A percentile compares a stretch with the other conserved stretches of the same genome.
phyloP scores from a whole-genome alignment of 2,888 invertebrate species.

The Ornithoptera priamus region DNA sequence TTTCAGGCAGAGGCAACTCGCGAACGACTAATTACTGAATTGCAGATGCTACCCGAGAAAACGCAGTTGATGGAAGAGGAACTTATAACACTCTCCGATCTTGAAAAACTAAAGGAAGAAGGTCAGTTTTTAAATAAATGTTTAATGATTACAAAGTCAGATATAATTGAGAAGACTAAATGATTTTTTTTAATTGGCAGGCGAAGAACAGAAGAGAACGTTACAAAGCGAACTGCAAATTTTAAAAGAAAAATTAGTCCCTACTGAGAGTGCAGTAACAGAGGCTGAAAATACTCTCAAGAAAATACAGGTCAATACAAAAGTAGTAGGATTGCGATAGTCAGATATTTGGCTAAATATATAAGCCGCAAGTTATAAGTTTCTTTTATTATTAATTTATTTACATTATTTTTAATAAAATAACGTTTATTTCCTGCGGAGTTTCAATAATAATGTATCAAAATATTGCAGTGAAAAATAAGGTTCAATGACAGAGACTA shows the following conservation, averaged over 20 bases:
- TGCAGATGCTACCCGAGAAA: conserved; percentile 85
- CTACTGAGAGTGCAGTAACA: conserved; percentile 72
- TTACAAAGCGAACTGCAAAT: conserved; percentile 73
- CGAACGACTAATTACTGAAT: conserved; percentile 74
- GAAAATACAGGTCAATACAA: conserved; percentile 66
- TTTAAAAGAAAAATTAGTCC: conserved; percentile 69
- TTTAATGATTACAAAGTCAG: background rate
- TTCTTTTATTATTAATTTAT: too few species aligned
- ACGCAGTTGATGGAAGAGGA: conserved; percentile 83
- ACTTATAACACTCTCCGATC: conserved; percentile 79
- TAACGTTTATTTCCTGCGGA: too few species aligned
- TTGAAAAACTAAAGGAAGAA: conserved; percentile 79
- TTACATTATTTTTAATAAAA: too few species aligned
- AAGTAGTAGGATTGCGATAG: background rate
- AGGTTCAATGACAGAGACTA: too few species aligned
- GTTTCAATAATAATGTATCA: too few species aligned
- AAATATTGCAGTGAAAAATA: too few species aligned
- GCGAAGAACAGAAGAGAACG: conserved; percentile 75
- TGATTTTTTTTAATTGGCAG: conserved; percentile 38
- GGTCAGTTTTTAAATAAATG: conserved; percentile 44
- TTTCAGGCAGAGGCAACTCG: conserved; percentile 69
- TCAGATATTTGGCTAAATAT: background rate
- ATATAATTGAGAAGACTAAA: background rate
- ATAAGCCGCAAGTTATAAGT: background rate
- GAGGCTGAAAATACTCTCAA: conserved; percentile 75